Evolutionary conservation across 2,113 vertebrate species (phyloP).

Genomic region (Cettia cetti): DNA sequence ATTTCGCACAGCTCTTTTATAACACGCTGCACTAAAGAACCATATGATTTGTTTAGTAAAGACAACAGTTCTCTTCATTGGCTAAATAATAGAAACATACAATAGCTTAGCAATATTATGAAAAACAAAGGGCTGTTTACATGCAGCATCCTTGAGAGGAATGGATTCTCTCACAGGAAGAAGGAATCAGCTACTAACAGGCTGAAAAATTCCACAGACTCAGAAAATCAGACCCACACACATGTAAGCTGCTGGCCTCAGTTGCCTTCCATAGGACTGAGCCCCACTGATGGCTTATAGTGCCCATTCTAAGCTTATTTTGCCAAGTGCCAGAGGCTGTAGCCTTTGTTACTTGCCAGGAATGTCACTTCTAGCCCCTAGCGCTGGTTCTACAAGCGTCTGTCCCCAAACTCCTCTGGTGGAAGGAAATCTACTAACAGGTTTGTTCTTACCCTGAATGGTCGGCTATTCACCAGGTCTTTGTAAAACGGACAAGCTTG

Average conservation of each 20-base stretch:
- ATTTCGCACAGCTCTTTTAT: no score
- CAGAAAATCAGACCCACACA: no score
- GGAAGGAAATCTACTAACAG: neutral
- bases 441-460: neutral
- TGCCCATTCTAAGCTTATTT: neutral
- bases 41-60: no score
- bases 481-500: neutral
- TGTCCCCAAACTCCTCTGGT: neutral
- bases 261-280: neutral
- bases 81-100: no score
- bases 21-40: no score
- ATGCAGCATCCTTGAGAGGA: no score
- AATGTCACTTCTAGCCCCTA: neutral
- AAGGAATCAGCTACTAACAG: no score
- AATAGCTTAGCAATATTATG: no score
- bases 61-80: no score
- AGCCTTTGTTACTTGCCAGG: neutral
- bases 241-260: neutral
- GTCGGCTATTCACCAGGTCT: accelerated
- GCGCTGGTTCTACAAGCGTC: neutral
- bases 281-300: neutral
- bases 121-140: no score
- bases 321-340: neutral
- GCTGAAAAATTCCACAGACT: no score
- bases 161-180: no score